Evolutionary conservation across 2,888 invertebrate genomes (phyloP).

Genomic region (Mylabris sibirica): DNA sequence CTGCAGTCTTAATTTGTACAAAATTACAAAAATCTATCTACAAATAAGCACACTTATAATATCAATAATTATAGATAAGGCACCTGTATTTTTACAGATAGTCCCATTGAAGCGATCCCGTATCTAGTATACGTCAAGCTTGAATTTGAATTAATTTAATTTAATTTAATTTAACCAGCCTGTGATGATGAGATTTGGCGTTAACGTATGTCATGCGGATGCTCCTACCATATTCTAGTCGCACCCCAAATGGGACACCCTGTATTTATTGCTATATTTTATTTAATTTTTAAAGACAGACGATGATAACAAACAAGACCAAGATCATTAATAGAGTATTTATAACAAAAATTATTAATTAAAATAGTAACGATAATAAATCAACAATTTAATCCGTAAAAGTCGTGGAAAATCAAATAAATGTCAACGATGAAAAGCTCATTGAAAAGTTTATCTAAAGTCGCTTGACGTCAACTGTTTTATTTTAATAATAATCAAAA

Average conservation of each 20-base stretch:
- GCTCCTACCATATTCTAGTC: too few species aligned
- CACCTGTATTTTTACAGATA: not conserved
- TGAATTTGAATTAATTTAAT: too few species aligned
- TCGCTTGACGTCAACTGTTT: slow-evolving; percentile 14
- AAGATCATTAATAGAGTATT: not conserved
- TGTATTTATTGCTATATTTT: too few species aligned
- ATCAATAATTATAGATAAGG: slow-evolving; percentile 14
- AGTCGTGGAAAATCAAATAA: slow-evolving; percentile 27
- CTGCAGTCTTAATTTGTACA: slow-evolving; percentile 16
- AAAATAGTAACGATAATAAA: slow-evolving; percentile 28
- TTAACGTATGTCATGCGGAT: not conserved
- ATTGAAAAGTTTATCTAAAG: slow-evolving; percentile 19
- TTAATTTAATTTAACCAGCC: too few species aligned
- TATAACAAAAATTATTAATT: slow-evolving; percentile 14
- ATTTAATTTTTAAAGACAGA: too few species aligned
- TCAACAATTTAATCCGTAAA: slow-evolving; percentile 29
- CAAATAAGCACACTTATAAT: slow-evolving; percentile 16
- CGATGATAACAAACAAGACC: not conserved
- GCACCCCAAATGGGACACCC: not conserved
- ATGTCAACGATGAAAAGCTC: slow-evolving; percentile 18
- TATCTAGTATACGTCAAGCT: too few species aligned
- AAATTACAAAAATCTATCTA: slow-evolving; percentile 20
- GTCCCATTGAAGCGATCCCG: not conserved
- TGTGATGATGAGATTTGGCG: not conserved
- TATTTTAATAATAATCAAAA: not conserved